Base-by-base conservation (phyloP, 2,888 invertebrate genomes). In the Pseudococcus viburni region DNA sequence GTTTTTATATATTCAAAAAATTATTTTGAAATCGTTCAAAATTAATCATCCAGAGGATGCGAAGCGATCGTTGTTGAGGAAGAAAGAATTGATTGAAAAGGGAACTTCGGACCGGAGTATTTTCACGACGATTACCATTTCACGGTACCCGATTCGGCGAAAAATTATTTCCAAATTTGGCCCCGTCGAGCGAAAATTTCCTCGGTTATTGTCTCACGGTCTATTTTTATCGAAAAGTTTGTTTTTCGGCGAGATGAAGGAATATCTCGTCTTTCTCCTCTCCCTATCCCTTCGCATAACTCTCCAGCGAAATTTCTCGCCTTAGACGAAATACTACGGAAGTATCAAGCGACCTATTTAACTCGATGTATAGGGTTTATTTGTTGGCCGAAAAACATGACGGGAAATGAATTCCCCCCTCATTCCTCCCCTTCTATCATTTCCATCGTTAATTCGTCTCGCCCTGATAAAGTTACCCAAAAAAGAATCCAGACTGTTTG, bases 401-500 rank as follows among this genome's bases (percentile, higher is more conserved):
- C 64, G 22, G 64, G 64, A 64, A 22, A 22, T 11, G 11, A 64
- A 64, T 22, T 11, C 7, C n/a, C 55, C n/a, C n/a, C 55, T n/a
- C 12, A 6, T 0, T 51, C 15, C 5, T 19, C n/a, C 59, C 15
- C 22, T 22, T 64, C 6, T 22, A 9, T 59, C 15, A n/a, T 7
- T 59, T 59, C n/a, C 59, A 59, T 59, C n/a, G 59, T 19, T 59
- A 59, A 59, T 59, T 59, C n/a, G 59, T 59, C 59, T 59, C n/a
- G 17, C 7, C n/a, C n/a, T 17, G 22, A 15, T 11, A 22, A 64
- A 64, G 64, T 19, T 64, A 22, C 11, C 11, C 9, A 64, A 64
- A 59, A 59, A 0, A 0, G 7, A 7, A n/a, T 17, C 17, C 12
- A 51, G 59, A 17, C 7, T 2, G 59, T n/a, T n/a, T n/a, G 17